phyloP scores from a whole-genome alignment of 2,888 invertebrate species.

The Pachydiplax longipennis region DNA sequence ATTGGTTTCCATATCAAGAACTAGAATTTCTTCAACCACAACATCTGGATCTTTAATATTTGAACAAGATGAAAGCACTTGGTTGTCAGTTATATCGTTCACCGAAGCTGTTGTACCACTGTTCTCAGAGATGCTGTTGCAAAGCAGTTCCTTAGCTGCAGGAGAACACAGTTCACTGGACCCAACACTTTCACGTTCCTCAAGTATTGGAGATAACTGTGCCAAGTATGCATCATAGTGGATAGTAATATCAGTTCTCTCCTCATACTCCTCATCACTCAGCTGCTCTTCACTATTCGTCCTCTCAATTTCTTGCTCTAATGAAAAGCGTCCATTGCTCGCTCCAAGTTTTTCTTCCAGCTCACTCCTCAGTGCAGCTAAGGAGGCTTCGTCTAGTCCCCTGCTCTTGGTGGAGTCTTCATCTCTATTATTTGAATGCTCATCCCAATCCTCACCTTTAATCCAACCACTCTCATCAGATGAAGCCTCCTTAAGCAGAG shows the following conservation, averaged over 20 bases:
- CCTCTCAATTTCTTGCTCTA: constrained; percentile 52
- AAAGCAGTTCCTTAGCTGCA: constrained; percentile 24
- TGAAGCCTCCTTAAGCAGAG: constrained; percentile 50
- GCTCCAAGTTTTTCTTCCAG: constrained; percentile 73
- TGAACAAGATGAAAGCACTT: constrained; percentile 17
- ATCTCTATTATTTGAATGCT: background rate
- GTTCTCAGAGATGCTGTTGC: background rate
- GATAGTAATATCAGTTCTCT: constrained; percentile 51
- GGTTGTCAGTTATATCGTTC: constrained; percentile 36
- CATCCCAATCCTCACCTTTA: constrained; percentile 18
- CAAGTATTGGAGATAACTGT: constrained; percentile 68
- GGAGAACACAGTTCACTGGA: constrained; percentile 49
- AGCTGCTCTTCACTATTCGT: constrained; percentile 59
- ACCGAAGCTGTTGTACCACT: constrained; percentile 3
- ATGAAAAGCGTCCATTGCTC: constrained; percentile 18
- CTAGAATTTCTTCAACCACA: constrained; percentile 58
- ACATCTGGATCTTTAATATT: constrained; percentile 40
- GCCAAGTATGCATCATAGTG: constrained; percentile 66
- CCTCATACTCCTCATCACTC: constrained; percentile 55
- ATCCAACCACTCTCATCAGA: background rate
- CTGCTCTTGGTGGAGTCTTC: constrained; percentile 63
- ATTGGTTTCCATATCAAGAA: constrained; percentile 63
- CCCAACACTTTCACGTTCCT: constrained; percentile 62
- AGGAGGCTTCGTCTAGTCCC: constrained; percentile 73
- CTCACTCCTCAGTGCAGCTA: constrained; percentile 74